These are phyloP conservation scores for Cyprinus carpio DNA, from an alignment of 2,113 vertebrate species.

Conservation along the genomic window DNA sequence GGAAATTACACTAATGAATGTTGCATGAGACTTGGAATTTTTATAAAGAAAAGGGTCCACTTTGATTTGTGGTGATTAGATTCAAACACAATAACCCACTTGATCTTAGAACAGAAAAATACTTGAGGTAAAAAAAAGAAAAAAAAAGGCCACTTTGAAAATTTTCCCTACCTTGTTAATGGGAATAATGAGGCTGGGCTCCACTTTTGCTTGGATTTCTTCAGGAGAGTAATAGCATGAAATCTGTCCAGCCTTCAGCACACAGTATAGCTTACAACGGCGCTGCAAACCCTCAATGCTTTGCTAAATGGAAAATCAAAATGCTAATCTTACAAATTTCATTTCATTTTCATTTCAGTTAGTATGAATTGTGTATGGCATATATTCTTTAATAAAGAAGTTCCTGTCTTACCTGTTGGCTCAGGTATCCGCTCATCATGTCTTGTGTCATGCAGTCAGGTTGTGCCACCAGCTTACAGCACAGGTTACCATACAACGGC, in stretches of 20 bases:
- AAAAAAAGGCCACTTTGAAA: not conserved
- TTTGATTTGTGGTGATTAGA: too few relatives aligned
- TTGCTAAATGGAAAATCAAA: constrained; percentile 73
- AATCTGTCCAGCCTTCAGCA: constrained; percentile 81
- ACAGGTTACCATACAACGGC: constrained; percentile 92
- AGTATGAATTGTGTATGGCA: not conserved
- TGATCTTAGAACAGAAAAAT: not conserved
- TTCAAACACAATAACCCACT: not conserved
- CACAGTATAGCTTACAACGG: constrained; percentile 85
- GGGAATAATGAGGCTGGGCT: constrained; percentile 79
- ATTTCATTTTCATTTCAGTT: not conserved
- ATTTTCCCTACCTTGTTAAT: constrained; percentile 84
- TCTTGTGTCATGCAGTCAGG: constrained; percentile 85
- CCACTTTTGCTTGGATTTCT: constrained; percentile 87
- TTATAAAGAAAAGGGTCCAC: too few relatives aligned
- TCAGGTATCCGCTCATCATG: constrained; percentile 85
- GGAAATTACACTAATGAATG: not conserved
- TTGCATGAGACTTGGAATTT: not conserved
- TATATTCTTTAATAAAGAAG: not conserved
- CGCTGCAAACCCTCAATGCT: constrained; percentile 67
- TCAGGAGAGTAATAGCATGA: constrained; percentile 88
- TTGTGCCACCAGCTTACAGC: constrained; percentile 89
- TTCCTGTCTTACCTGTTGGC: constrained; percentile 80
- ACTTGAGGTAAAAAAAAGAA: not conserved
- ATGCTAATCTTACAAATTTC: not conserved